Base-by-base conservation (phyloP, 2,113 vertebrate species). In the Sakesphorus luctuosus region DNA sequence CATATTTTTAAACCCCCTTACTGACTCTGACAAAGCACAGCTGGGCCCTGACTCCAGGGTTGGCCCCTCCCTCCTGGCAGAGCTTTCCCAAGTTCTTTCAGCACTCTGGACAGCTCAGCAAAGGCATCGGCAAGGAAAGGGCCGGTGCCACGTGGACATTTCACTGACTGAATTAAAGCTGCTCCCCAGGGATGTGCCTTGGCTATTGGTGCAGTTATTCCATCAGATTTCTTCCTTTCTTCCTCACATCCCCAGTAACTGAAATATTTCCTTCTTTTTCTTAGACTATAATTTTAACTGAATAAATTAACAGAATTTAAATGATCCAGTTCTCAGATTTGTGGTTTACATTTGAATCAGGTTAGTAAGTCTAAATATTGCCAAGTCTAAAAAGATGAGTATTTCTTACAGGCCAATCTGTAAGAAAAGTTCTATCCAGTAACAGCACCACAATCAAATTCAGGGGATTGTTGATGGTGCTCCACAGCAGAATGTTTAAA, bases 11-110 rank as follows among this genome's bases (percentile, higher is more conserved):
- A 25, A 50, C 65, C 3, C 36, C 24, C 17, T 18, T 3, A 2
- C 3, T 13, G 31, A 25, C 7, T n/a, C 12, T 25, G 79, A 8
- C 1, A 19, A 46, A 33, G 8, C 23, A 1, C 2, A 7, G 55
- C 1, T 11, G 9, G 11, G 28, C 38, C 23, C 40, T 5, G 9
- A 21, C 33, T 20, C 49, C 29, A 9, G 14, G 28, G 12, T 4
- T 0, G 2, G 2, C 8, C 12, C 26, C 43, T 33, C n/a, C 43
- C 2, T 7, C 6, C 28, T 47, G 13, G 10, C 35, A 1, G 36
- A 24, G 5, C 4, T 61, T 63, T 18, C 40, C 18, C 9, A 3
- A 0, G 0, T 0, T 0, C 16, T 8, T 5, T 15, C 29, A n/a
- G 52, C 59, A 10, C 47, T 5, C 26, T 11, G 75, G 72, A 18